Conservation (phyloP, 2,888 invertebrate genomes). For the Elegia similella region DNA sequence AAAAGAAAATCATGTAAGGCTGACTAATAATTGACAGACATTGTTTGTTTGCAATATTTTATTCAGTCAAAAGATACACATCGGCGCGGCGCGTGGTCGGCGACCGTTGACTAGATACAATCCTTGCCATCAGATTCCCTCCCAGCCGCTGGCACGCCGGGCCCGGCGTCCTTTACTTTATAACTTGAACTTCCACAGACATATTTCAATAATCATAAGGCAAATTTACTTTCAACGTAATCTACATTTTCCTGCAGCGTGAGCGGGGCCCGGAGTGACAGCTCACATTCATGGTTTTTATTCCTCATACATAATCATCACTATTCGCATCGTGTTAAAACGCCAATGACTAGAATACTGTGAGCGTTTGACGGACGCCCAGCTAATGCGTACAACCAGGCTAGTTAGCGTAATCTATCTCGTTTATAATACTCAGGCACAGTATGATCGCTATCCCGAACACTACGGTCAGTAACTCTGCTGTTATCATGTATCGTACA, state of each 20-base stretch:
- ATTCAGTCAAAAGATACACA: slow-evolving; percentile 59
- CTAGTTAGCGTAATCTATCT: neutral
- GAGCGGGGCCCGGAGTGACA: no score
- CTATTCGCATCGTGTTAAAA: no score
- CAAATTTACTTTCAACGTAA: no score
- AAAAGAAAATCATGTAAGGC: no score
- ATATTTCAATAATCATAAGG: no score
- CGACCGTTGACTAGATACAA: slow-evolving; percentile 28
- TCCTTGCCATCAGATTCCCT: slow-evolving; percentile 15
- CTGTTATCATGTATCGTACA: neutral
- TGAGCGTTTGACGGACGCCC: no score
- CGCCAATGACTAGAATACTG: no score
- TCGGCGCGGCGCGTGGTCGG: slow-evolving; percentile 27
- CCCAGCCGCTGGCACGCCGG: neutral
- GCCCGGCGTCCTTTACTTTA: neutral
- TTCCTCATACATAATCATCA: no score
- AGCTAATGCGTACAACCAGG: neutral
- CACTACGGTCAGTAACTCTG: neutral
- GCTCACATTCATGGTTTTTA: no score
- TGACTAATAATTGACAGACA: slow-evolving; percentile 21
- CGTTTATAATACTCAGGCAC: neutral
- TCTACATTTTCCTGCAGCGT: no score
- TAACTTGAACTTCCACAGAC: no score
- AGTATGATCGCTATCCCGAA: neutral
- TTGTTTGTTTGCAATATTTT: slow-evolving; percentile 46